Conservation (phyloP, 2,888 invertebrate genomes). For the Melanargia galathea region DNA sequence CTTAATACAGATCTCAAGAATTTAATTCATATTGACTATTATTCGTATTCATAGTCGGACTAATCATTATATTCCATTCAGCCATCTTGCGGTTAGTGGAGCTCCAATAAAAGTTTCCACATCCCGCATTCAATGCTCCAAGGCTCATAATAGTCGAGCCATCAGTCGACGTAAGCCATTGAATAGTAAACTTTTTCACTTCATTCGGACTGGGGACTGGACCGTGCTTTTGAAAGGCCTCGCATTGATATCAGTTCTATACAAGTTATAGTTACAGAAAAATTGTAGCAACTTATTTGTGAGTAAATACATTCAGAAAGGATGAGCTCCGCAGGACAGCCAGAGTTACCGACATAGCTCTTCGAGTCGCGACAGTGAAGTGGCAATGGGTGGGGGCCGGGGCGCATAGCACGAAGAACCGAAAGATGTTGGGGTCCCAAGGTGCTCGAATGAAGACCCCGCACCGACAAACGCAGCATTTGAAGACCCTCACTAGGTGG, state of each 20-base stretch:
- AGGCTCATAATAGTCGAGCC: constrained; percentile 14
- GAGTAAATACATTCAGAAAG: too few species aligned
- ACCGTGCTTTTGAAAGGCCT: background rate
- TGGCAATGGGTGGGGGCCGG: too few species aligned
- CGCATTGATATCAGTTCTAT: background rate
- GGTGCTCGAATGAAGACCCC: too few species aligned
- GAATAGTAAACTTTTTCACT: constrained; percentile 12
- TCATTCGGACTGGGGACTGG: background rate
- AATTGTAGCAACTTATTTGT: too few species aligned
- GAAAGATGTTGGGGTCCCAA: too few species aligned
- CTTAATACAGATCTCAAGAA: too few species aligned
- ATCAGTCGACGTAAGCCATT: constrained; percentile 8
- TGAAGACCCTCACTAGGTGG: too few species aligned
- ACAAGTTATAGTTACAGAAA: background rate
- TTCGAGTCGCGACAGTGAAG: too few species aligned
- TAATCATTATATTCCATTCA: constrained; percentile 8
- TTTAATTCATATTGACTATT: background rate
- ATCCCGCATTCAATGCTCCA: constrained; percentile 13
- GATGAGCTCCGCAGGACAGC: too few species aligned
- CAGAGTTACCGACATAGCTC: too few species aligned
- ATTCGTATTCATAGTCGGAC: background rate
- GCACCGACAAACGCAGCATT: too few species aligned
- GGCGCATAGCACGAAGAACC: too few species aligned
- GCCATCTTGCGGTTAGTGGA: background rate
- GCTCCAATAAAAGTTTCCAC: constrained; percentile 12